Conservation (phyloP, 2,113 vertebrate genomes). For the Pomatostomus ruficeps region DNA sequence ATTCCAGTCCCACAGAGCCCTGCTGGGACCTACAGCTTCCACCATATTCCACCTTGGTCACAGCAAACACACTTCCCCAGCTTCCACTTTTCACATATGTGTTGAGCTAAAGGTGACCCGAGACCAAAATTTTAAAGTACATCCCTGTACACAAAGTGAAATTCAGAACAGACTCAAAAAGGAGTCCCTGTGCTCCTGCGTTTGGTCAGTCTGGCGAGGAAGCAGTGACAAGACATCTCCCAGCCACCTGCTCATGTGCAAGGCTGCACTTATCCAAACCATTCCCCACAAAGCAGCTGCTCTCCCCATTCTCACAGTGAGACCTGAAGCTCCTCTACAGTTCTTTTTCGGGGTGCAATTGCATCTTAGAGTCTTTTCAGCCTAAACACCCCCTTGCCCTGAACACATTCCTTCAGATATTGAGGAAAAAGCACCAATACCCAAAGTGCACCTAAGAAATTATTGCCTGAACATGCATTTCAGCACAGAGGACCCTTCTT, state of each 20-base stretch:
- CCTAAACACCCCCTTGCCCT: not conserved
- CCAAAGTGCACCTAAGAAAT: not conserved
- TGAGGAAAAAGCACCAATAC: not conserved
- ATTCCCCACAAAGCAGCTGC: not conserved
- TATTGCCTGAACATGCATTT: not conserved
- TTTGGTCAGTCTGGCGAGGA: not conserved
- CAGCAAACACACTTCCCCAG: not conserved
- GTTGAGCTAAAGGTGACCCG: fast-evolving
- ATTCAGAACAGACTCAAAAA: not conserved
- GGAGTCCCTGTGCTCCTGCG: not conserved
- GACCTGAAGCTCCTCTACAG: not conserved
- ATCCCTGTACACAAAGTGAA: not conserved
- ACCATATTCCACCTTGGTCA: not conserved
- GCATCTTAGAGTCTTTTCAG: not conserved
- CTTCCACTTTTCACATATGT: not conserved
- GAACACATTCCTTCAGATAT: not conserved
- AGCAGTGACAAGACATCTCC: not conserved
- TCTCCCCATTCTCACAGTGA: not conserved
- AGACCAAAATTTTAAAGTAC: not conserved
- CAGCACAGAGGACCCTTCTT: not conserved
- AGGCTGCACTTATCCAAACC: not conserved
- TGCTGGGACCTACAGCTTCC: not conserved
- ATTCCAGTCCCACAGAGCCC: not conserved
- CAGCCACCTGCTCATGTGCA: not conserved
- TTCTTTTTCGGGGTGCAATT: not conserved